Evolutionary conservation across 2,888 invertebrate species (phyloP).

Genomic region (Perdita meconis): DNA sequence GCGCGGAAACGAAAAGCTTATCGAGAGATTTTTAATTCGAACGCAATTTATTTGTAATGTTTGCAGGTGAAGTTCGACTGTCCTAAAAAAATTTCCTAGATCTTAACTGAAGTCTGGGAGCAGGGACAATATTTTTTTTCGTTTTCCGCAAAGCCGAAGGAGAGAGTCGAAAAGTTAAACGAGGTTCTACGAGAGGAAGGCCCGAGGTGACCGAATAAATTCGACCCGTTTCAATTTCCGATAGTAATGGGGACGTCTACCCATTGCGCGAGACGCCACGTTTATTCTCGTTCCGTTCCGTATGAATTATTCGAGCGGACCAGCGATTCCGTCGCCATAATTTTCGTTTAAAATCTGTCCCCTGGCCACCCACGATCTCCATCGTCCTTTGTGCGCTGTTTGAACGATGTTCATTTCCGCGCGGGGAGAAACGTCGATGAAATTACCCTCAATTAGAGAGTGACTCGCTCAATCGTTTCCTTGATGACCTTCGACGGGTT

Average conservation of each 20-base stretch:
- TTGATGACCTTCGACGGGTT: background rate
- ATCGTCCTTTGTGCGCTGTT: background rate
- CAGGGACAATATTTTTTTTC: slow-evolving; percentile 32
- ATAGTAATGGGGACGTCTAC: slow-evolving; percentile 59
- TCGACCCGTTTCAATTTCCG: slow-evolving; percentile 72
- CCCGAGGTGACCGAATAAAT: slow-evolving; percentile 62
- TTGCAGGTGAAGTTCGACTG: no score
- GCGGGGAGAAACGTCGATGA: background rate
- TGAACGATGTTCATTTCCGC: background rate
- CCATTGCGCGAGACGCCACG: slow-evolving; percentile 31
- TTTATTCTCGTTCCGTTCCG: slow-evolving; percentile 67
- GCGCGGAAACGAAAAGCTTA: background rate
- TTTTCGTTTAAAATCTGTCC: slow-evolving; percentile 38
- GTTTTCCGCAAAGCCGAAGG: no score
- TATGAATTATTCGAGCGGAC: slow-evolving; percentile 67
- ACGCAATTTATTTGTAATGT: no score
- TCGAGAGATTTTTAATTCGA: no score
- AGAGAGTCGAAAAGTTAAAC: slow-evolving; percentile 44
- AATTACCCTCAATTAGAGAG: slow-evolving; percentile 11
- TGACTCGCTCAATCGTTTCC: background rate
- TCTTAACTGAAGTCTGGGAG: no score
- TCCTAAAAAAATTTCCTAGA: no score
- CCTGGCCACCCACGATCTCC: background rate
- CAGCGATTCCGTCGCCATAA: slow-evolving; percentile 52
- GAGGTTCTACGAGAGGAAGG: slow-evolving; percentile 30